Base-by-base conservation (phyloP, 2,113 vertebrate species). In the Nematolebias whitei region DNA sequence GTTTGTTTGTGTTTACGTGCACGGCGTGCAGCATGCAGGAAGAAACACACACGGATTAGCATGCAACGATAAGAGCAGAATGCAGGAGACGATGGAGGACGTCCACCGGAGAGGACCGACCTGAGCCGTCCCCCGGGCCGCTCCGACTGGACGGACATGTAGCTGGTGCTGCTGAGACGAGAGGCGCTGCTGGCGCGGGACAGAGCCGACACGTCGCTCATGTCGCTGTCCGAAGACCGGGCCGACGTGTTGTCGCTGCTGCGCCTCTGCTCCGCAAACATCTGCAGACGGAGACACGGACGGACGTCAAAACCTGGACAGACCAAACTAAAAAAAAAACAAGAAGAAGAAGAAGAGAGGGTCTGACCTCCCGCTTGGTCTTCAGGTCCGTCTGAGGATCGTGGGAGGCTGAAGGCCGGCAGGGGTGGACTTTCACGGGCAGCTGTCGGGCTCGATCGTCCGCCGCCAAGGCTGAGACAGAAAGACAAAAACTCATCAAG, bases 141-240 rank as follows among this genome's bases (percentile, higher is more conserved):
- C 77, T 99, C 98, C 63, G 98, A 99, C 80, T 98, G 98, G 91
- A 98, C 95, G 39, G 97, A 99, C 95, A 98, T 96, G 93, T 97
- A 98, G 92, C 96, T 98, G 91, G 95, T 95, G 93, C 96, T 98
- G 92, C 97, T 99, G 91, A 99, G 96, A 86, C 95, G 94, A 68
- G 97, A 99, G 94, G 94, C 95, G 94, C 96, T 98, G 94, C 96
- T 98, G 94, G 97, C 96, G 63, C 93, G 91, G 85, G 97, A 99
- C 89, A 98, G 89, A 91, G 95, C 96, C 23, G 98, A 99, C 87
- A 91, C 94, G 45, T 99, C 96, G 64, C 98, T 99, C 91, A 94
- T 93, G 71, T 99, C 98, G n/a, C 98, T 99, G 91, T 99, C 98
- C 54, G 98, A 98, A 49, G 98, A 99, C 56, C 90, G 94, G 84